A percentile compares a stretch with the other conserved stretches of the same genome.
Evolutionary conservation across 2,797 vertebrate genomes (phyloP).

Genomic region (Alca torda): DNA sequence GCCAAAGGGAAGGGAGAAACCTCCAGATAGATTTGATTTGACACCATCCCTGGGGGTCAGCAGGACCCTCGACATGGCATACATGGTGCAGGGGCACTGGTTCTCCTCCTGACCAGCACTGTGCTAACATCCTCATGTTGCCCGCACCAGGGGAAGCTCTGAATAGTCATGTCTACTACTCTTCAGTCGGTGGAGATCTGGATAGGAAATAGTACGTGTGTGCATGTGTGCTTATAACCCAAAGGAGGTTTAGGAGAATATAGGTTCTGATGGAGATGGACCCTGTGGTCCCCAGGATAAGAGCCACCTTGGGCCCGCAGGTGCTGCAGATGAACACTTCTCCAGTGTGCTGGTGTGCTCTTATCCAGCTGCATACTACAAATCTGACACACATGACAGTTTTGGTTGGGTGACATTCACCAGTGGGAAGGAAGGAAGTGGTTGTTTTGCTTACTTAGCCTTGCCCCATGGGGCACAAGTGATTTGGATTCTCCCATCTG

Average conservation of each 20-base stretch:
- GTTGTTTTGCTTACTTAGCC: neutral
- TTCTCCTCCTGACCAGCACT: neutral
- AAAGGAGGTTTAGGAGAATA: neutral
- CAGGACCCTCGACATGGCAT: neutral
- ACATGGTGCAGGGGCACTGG: neutral
- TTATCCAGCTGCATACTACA: neutral
- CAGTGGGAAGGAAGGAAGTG: neutral
- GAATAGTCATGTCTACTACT: neutral
- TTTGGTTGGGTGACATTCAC: neutral
- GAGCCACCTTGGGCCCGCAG: neutral
- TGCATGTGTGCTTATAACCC: neutral
- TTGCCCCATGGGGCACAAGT: neutral
- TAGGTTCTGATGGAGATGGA: neutral
- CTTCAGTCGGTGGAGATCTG: neutral
- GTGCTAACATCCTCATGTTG: neutral
- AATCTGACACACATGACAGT: rapidly evolving
- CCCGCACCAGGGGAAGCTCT: neutral
- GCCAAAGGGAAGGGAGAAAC: neutral
- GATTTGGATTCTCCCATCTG: neutral
- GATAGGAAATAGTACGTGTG: rapidly evolving
- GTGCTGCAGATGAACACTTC: neutral
- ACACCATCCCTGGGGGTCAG: neutral
- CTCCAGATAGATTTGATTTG: neutral
- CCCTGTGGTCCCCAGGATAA: neutral
- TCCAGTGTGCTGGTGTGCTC: neutral